Evolutionary conservation across 2,113 vertebrate genomes (phyloP), one percentile per base, ranked within the genome.

Genomic region (Corynorhinus townsendii): DNA sequence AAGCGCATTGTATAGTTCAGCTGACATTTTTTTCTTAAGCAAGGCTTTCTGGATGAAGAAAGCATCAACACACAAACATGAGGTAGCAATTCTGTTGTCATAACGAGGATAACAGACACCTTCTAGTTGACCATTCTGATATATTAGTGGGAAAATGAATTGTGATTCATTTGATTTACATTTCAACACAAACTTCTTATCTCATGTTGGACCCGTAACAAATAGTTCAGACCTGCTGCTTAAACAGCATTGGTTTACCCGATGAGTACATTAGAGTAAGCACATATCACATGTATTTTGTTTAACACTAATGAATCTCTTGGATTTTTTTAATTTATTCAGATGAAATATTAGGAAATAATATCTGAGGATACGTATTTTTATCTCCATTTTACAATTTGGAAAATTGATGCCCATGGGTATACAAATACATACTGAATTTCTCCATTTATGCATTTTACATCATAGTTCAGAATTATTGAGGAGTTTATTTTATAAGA

Each of bases 321-420:
- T 94, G 33, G 11, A 56, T 85, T 93, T 96, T 79, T 35, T 11
- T 35, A 86, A 52, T 92, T 24, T 95, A 66, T 76, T 76, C 43
- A 69, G 11, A 72, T 93, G 11, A 81, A 87, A 52, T 84, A 90
- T 11, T 80, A 62, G 56, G 19, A 91, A 83, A 83, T 83, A 89
- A 91, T 73, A 93, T 71, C 52, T 91, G 24, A 4, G 14, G 20
- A 40, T 79, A 81, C 56, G 49, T 76, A 68, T 72, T 86, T 90
- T 40, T 54, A 75, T 43, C 11, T 85, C 49, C 14, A 69, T 45
- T 89, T 93, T 83, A 17, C 7, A 75, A 40, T 59, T 76, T 94
- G 33, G 33, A 73, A 77, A 86, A 64, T 35, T 62, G 24, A 47
- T 66, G 69, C 75, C n/a, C 40, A 45, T 84, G 20, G 66, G 56